These are phyloP conservation scores for Dendrophyllia cribrosa DNA, from an alignment of 64 coral and sea anemone species.

Conservation along the genomic window DNA sequence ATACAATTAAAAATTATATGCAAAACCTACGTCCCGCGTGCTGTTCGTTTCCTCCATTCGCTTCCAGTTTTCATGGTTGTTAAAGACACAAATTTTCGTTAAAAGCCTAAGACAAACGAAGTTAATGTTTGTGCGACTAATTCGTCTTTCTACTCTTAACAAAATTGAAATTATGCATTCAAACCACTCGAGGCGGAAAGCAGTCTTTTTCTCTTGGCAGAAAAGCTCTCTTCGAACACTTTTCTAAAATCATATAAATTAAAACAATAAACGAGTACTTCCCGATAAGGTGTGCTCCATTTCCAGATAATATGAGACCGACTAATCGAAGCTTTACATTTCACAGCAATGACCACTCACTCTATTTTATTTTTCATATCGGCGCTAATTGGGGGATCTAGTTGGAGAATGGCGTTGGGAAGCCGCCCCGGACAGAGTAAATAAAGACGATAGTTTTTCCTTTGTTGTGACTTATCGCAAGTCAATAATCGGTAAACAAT, in stretches of 20 bases:
- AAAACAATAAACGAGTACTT: neutral
- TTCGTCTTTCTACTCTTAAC: neutral
- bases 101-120: neutral
- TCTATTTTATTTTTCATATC: neutral
- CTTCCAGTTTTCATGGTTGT: neutral
- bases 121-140: neutral
- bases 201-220: neutral
- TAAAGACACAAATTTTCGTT: neutral
- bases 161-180: neutral
- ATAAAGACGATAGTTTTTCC: neutral
- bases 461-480: constrained; percentile 22
- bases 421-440: constrained; percentile 2
- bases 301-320: neutral
- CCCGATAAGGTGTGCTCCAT: neutral
- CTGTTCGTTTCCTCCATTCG: neutral
- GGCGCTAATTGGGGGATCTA: constrained; percentile 20
- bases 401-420: constrained; percentile 5
- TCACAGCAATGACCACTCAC: neutral
- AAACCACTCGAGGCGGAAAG: neutral
- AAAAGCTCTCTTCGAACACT: neutral
- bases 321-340: neutral
- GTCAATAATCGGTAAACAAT: constrained; percentile 26
- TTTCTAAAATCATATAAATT: constrained; percentile 14
- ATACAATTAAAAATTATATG: neutral
- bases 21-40: neutral